Evolutionary conservation across 2,113 vertebrate genomes (phyloP), one percentile per base, ranked within the genome.

Genomic region (Lethenteron camtschaticum): DNA sequence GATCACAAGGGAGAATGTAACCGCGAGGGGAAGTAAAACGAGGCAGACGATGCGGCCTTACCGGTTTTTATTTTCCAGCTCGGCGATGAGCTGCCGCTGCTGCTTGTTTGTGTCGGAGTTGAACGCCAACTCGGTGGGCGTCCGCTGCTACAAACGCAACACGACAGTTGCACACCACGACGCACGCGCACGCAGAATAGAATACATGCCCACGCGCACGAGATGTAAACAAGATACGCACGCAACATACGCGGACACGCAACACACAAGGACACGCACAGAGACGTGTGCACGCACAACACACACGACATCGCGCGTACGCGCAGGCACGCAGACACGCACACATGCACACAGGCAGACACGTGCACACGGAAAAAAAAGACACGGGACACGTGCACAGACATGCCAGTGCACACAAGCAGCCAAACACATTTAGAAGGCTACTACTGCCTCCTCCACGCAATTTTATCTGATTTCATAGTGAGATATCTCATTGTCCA

Each of bases 11-110:
- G 41, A 41, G 41, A 41, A 41, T 41, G 41, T 5, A 7, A 41
- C 41, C 41, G 6, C 4, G 41, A 41, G 41, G 41, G 41, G 41
- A 41, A 41, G 41, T 41, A 41, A 41, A 41, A 41, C 41, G 41
- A 41, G 41, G 41, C 41, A 41, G 41, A 41, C 41, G 41, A 41
- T 41, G 41, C 41, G 41, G 41, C 9, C 14, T 55, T 77, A 96
- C 94, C 90, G 86, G 83, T 99, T 99, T 80, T 96, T 99, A 78
- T 86, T 92, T 79, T 99, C 94, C 1, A 99, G 86, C 79, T 99
- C 94, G 10, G 92, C 92, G 56, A 96, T 99, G 77, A 99, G 85
- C 78, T 96, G 92, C 76, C 90, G 81, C 75, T 96, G 92, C 60
- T 96, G 90, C 76, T 92, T 96, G 78, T 96, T 96, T 75, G 86